These are phyloP conservation scores for Drosophila kambysellisi DNA, from an alignment of 2,888 invertebrate species.

Conservation along the genomic window DNA sequence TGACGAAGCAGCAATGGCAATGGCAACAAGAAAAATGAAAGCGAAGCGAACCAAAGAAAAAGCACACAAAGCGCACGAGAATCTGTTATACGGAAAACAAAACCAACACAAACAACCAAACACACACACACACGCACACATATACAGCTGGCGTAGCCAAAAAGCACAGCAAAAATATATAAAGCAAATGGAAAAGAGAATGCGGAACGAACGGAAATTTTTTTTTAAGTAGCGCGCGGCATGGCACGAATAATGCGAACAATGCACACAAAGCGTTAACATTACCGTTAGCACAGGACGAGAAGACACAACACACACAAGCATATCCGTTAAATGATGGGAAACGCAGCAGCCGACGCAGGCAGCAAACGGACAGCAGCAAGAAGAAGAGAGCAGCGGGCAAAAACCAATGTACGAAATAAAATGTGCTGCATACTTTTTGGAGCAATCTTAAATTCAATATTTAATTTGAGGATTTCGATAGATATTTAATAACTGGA, in stretches of 20 bases:
- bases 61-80: constrained; percentile 67
- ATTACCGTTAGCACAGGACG: constrained; percentile 38
- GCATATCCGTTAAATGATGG: constrained; percentile 42
- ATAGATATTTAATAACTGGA: not conserved
- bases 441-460: constrained; percentile 9
- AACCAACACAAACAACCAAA: constrained; percentile 46
- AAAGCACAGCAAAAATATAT: constrained; percentile 24
- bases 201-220: constrained; percentile 67
- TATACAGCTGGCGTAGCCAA: constrained; percentile 2
- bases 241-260: constrained; percentile 58
- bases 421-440: constrained; percentile 47
- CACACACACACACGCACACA: constrained; percentile 35
- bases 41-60: constrained; percentile 62
- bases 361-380: not conserved
- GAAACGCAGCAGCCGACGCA: constrained; percentile 59
- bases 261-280: constrained; percentile 69
- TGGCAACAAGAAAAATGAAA: constrained; percentile 59
- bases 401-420: constrained; percentile 21
- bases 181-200: constrained; percentile 35
- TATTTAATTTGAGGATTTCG: constrained; percentile 21
- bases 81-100: constrained; percentile 79
- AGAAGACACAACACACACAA: constrained; percentile 9
- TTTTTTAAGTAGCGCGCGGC: constrained; percentile 70
- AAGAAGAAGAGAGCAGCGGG: not conserved
- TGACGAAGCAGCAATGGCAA: constrained; percentile 75